Conservation (phyloP, 2,888 invertebrate species). For the Parthenolecanium corni region DNA sequence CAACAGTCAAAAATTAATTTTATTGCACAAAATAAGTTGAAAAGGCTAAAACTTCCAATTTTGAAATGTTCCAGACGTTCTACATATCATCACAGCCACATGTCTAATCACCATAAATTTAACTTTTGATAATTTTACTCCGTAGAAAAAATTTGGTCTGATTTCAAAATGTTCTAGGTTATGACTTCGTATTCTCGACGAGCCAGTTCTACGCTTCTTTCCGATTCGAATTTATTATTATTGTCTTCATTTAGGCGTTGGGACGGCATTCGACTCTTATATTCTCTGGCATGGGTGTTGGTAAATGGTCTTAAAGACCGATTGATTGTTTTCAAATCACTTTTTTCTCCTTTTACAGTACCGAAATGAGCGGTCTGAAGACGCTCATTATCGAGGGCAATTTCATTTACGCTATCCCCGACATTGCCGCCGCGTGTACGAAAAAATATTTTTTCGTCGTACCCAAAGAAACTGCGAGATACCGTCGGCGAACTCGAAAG, state of each 20-base stretch:
- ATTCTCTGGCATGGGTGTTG: not conserved
- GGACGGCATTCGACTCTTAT: not conserved
- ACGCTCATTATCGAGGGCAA: conserved; percentile 30
- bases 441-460: conserved; percentile 24
- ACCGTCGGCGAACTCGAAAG: conserved; percentile 24
- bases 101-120: no score
- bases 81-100: no score
- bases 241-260: not conserved
- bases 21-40: no score
- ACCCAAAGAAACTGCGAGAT: conserved; percentile 18
- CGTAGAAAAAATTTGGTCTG: no score
- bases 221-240: no score
- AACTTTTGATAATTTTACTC: no score
- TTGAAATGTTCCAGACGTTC: no score
- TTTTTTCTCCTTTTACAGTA: not conserved
- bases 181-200: no score
- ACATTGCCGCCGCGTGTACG: conserved; percentile 8
- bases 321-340: not conserved
- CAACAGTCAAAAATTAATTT: no score
- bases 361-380: not conserved
- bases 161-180: no score
- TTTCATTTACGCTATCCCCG: conserved; percentile 22
- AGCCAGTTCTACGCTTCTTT: no score
- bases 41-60: no score
- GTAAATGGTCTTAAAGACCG: not conserved